Conservation (phyloP, 2,888 invertebrate species). For the Helobdella robusta region DNA sequence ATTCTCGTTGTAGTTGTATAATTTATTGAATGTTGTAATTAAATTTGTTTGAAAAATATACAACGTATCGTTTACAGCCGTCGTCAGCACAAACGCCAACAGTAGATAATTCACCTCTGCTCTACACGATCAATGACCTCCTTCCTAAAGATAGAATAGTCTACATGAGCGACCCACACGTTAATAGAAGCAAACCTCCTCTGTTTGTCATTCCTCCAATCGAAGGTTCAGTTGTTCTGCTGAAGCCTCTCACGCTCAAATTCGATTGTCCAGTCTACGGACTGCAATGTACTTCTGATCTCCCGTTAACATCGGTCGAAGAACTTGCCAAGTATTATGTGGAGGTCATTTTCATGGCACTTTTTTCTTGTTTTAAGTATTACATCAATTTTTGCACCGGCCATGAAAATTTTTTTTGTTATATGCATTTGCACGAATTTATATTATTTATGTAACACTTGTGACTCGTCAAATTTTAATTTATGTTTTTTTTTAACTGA, state of each 20-base stretch:
- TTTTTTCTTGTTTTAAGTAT: too few species aligned
- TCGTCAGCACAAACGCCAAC: too few species aligned
- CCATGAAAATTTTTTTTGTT: too few species aligned
- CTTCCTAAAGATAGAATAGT: conserved; percentile 67
- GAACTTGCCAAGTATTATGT: conserved; percentile 58
- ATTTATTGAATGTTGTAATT: background rate
- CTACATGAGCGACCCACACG: conserved; percentile 45
- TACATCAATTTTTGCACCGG: too few species aligned
- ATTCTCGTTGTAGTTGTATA: background rate
- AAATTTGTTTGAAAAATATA: too few species aligned
- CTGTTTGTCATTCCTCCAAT: conserved; percentile 47
- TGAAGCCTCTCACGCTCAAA: conserved; percentile 63
- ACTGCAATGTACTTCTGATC: conserved; percentile 72
- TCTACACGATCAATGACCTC: conserved; percentile 49
- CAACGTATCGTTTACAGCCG: too few species aligned
- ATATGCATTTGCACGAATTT: too few species aligned
- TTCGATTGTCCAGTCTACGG: conserved; percentile 72
- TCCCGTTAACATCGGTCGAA: conserved; percentile 64
- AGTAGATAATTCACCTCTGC: too few species aligned
- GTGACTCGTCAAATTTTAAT: too few species aligned
- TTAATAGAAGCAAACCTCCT: conserved; percentile 31
- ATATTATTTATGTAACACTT: too few species aligned
- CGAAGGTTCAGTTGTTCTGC: conserved; percentile 55
- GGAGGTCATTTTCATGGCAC: conserved; percentile 40
- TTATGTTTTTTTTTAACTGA: too few species aligned